Percentiles rank a stretch among this genome's conserved stretches.
Conservation (phyloP, 2,797 vertebrate genomes). For the Cossypha polioptera region DNA sequence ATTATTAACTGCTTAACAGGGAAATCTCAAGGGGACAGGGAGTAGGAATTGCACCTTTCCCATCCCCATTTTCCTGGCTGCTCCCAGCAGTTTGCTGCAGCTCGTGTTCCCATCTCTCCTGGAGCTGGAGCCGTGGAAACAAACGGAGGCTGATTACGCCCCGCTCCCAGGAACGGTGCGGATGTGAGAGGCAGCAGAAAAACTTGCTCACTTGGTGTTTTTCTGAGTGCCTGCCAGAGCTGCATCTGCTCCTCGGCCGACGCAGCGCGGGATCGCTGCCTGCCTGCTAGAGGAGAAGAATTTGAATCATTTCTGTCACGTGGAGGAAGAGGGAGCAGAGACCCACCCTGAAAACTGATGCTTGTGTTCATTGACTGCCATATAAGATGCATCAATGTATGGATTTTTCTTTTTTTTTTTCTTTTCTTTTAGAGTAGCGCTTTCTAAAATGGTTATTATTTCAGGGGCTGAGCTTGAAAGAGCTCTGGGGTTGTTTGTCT, state of each 20-base stretch:
- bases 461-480: neutral
- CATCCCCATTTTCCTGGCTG: accelerated
- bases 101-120: neutral
- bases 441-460: neutral
- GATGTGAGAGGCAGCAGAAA: slow-evolving; percentile 2
- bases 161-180: neutral
- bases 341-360: neutral
- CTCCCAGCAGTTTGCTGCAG: neutral
- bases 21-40: neutral
- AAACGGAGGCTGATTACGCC: neutral
- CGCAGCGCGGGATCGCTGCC: neutral
- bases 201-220: slow-evolving; percentile 44
- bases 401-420: neutral
- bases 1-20: neutral
- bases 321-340: neutral
- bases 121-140: neutral
- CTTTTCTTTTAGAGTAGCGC: neutral
- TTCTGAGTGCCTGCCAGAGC: slow-evolving; percentile 30
- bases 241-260: slow-evolving; percentile 10
- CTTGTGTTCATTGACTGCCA: neutral
- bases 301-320: neutral
- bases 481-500: neutral
- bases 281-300: slow-evolving; percentile 3
- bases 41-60: neutral
- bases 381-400: neutral